A percentile compares a stretch with the other conserved stretches of the same genome.
Conservation (phyloP, 2,113 vertebrate genomes). For the Sigmodon hispidus region DNA sequence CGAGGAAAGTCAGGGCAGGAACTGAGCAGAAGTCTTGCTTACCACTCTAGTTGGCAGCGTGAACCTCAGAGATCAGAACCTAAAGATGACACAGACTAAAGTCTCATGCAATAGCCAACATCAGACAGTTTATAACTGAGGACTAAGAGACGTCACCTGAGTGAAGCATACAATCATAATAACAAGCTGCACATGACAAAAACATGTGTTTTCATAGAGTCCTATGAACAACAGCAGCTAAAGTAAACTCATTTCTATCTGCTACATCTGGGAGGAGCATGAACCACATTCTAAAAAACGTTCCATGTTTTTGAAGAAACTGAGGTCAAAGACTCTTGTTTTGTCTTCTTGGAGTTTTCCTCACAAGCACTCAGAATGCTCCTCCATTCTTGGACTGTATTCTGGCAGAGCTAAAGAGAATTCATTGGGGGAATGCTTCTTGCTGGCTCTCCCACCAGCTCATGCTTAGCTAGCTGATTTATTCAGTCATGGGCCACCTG, state of each 20-base stretch:
- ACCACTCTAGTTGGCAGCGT: not conserved
- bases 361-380: not conserved
- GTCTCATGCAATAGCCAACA: not conserved
- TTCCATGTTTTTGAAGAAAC: not conserved
- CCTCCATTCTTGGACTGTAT: not conserved
- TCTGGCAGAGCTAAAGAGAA: not conserved
- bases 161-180: no score
- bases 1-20: not conserved
- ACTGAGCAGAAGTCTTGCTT: not conserved
- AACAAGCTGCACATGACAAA: not conserved
- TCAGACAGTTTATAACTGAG: not conserved
- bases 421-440: no score
- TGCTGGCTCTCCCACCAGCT: not conserved
- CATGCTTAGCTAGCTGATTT: not conserved
- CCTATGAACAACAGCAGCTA: not conserved
- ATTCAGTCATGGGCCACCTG: not conserved
- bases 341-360: not conserved
- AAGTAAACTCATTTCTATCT: not conserved
- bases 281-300: not conserved
- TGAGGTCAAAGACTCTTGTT: not conserved
- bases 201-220: not conserved
- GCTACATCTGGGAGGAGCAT: not conserved
- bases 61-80: not conserved
- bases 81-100: not conserved
- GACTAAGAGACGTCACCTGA: not conserved